A percentile compares a stretch with the other conserved stretches of the same genome.
These are phyloP conservation scores for Subacronicta megacephala DNA, from an alignment of 2,888 invertebrate species.

Conservation along the genomic window DNA sequence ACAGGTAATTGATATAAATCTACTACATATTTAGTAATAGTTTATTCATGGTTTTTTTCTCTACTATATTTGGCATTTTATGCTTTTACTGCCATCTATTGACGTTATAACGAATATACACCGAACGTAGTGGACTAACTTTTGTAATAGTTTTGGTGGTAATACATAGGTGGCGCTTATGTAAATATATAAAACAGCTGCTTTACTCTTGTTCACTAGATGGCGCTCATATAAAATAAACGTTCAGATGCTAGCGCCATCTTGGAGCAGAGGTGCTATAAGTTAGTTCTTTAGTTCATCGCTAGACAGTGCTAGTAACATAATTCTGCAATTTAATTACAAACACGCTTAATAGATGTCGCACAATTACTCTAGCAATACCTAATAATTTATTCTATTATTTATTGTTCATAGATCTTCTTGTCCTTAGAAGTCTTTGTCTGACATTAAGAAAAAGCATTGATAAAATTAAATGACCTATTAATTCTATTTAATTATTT, in stretches of 20 bases:
- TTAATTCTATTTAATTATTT: too few relatives aligned
- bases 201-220: conserved; percentile 22
- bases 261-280: not conserved
- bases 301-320: conserved; percentile 19
- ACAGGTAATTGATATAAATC: conserved; percentile 88
- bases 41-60: too few relatives aligned
- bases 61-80: too few relatives aligned
- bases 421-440: too few relatives aligned
- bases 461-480: too few relatives aligned
- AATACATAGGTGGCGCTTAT: conserved; percentile 51
- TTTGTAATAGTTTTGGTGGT: conserved; percentile 1
- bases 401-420: too few relatives aligned
- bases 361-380: not conserved
- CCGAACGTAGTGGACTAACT: not conserved
- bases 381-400: not conserved
- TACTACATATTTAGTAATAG: too few relatives aligned
- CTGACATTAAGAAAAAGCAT: too few relatives aligned
- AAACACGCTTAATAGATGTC: conserved; percentile 18
- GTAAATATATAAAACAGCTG: not conserved
- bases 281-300: not conserved
- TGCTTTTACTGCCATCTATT: conserved; percentile 55
- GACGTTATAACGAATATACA: not conserved
- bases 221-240: conserved; percentile 40
- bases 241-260: conserved; percentile 21
- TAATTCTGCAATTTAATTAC: not conserved